Base-by-base conservation (phyloP, 2,113 vertebrate species). In the Corythoichthys haematopterus region DNA sequence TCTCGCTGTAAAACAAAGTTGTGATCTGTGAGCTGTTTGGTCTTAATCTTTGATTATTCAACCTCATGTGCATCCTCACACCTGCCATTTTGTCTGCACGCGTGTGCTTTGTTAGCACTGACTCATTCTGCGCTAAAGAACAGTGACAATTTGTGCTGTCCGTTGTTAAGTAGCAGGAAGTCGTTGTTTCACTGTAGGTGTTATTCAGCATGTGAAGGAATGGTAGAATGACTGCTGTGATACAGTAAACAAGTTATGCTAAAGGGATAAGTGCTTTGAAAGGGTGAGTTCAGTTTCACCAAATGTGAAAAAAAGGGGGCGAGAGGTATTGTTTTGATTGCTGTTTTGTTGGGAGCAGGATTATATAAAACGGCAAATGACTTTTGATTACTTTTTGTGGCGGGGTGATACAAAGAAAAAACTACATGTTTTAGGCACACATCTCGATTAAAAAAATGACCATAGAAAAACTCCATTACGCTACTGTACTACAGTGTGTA, bases 61-160 rank as follows among this genome's bases (percentile, higher is more conserved):
- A 61, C 66, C 66, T 69, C 65, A 9, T 70, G 71, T 74, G 66
- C 11, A 57, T 62, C 12, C 38, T 61, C 72, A 59, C 76, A 76
- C 73, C 79, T 77, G 69, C 74, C 68, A 47, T 70, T 69, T 50
- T 56, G 37, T 75, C 71, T 66, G 70, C 61, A 61, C 78, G 65
- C 69, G 43, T 57, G 68, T 65, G 68, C 68, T 77, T 68, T 65
- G 70, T 69, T 77, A 68, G 47, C 79, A 55, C 71, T 75, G 81
- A 88, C 57, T 77, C 78, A 72, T 45, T 75, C 38, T 1, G 38
- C 3, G 63, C 65, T n/a, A 10, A 43, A 53, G 68, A 57, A 66
- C 62, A 45, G 55, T 15, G 38, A 75, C 53, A 51, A 62, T 65
- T 73, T 64, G 68, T 61, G 66, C 65, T 59, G 15, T 64, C 16